A percentile compares a stretch with the other conserved stretches of the same genome.
These are phyloP conservation scores for Zeuzera pyrina DNA, from an alignment of 2,888 invertebrate species.

Conservation along the genomic window DNA sequence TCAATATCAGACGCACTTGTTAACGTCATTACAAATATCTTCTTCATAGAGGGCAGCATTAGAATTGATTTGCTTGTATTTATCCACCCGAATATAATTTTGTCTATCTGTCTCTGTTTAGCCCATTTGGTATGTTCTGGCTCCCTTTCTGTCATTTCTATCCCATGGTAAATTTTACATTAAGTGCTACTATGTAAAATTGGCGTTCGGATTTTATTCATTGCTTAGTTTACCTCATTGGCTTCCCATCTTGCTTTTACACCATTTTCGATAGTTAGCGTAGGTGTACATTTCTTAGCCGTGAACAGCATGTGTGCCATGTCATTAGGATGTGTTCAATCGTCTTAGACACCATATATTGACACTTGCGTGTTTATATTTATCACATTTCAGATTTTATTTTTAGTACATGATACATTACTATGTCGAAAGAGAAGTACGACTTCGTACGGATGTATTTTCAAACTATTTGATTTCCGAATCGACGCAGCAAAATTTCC, in stretches of 20 bases:
- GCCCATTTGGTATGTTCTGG: slow-evolving; percentile 18
- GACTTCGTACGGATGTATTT: no score
- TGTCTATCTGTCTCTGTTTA: slow-evolving; percentile 23
- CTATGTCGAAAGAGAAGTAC: no score
- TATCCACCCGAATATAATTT: slow-evolving; percentile 18
- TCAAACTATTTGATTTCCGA: no score
- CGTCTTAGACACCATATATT: no score
- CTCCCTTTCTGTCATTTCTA: slow-evolving; percentile 10
- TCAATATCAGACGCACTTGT: slow-evolving; percentile 24
- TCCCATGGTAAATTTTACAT: slow-evolving; percentile 35
- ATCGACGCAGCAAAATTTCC: no score
- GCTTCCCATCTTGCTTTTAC: slow-evolving; percentile 46
- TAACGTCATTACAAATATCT: slow-evolving; percentile 26
- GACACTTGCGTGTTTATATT: no score
- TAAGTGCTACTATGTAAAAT: slow-evolving; percentile 55
- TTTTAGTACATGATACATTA: no score
- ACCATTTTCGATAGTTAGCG: slow-evolving; percentile 54
- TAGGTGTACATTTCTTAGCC: slow-evolving; percentile 24
- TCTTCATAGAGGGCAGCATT: slow-evolving; percentile 27
- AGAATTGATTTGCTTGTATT: slow-evolving; percentile 34
- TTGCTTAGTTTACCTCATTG: slow-evolving; percentile 39
- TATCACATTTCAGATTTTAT: no score
- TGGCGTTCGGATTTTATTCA: slow-evolving; percentile 44
- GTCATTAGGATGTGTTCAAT: neutral
- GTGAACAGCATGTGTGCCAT: slow-evolving; percentile 26